Evolutionary conservation across 2,113 vertebrate species (phyloP), one percentile per base, ranked within the genome.

Genomic region (Phrynosoma blainvillii): DNA sequence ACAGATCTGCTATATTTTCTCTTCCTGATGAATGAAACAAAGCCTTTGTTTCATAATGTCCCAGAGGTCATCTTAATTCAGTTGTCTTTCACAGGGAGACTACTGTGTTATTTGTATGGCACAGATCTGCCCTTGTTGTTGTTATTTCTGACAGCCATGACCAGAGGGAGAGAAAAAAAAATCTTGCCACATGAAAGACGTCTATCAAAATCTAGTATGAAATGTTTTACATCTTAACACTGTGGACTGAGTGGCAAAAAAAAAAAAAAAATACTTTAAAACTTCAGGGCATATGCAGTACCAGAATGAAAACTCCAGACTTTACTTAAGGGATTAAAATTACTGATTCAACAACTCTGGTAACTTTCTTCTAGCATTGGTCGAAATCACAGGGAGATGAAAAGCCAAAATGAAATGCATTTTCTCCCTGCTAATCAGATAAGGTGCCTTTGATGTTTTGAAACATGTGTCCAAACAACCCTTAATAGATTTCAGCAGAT

Each of bases 331-430:
- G 1, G 3, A 62, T 82, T 86, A 59, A 76, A 68, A 25, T 5
- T 16, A 9, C 70, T 82, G 25, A 54, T 13, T 87, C 30, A 85
- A 30, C 68, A 32, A 32, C 8, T 30, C 78, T 81, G 66, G 47
- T 27, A 18, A n/a, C 66, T 90, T 88, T 47, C 66, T n/a, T 9
- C 0, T 54, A 11, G 20, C 0, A 0, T 5, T 42, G 14, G 20
- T 13, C 66, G 12, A 36, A 36, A 62, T 77, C 78, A 89, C 70
- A 82, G 79, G 70, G 70, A 85, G 78, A 76, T 77, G 88, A 70
- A 89, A 89, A 86, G 73, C 70, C n/a, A 36, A 86, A 82, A 81
- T n/a, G 42, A 66, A 20, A 86, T 56, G n/a, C n/a, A 65, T 68
- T 89, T 42, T 83, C 20, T 88, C 56, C 18, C 5, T 2, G 32